These are phyloP conservation scores for Bos javanicus DNA, from an alignment of 2,113 vertebrate genomes.

Conservation along the genomic window DNA sequence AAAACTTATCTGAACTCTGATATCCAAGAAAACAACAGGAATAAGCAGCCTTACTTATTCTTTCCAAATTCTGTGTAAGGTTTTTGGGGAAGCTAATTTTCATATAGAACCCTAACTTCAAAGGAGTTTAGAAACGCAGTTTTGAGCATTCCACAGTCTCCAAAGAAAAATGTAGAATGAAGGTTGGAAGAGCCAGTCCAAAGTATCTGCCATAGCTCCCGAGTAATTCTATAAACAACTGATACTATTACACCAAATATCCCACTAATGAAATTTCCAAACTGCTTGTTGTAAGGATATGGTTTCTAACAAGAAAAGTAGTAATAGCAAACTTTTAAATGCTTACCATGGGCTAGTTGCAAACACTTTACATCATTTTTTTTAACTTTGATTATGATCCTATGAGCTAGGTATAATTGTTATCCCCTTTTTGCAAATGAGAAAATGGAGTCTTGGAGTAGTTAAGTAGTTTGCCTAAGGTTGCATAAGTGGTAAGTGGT, in stretches of 20 bases:
- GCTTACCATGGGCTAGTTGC: background rate
- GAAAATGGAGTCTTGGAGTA: background rate
- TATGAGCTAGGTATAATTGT: background rate
- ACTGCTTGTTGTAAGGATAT: background rate
- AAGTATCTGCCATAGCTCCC: background rate
- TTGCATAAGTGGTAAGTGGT: background rate
- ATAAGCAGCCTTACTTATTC: background rate
- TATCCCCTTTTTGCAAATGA: background rate
- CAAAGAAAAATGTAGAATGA: background rate
- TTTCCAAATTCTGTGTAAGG: background rate
- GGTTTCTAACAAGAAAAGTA: background rate
- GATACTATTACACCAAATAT: background rate
- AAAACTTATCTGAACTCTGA: background rate
- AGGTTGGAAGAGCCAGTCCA: background rate
- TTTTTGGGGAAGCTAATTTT: background rate
- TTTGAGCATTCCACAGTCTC: background rate
- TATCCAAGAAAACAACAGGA: background rate
- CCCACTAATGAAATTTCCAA: background rate
- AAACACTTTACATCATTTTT: background rate
- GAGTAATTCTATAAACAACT: background rate
- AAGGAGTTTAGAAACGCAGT: background rate
- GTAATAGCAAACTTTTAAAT: background rate
- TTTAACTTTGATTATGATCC: background rate
- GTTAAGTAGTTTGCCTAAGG: background rate
- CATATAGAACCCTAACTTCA: background rate